Conservation (phyloP, 2,113 vertebrate species). For the Dolichotis patagonum region DNA sequence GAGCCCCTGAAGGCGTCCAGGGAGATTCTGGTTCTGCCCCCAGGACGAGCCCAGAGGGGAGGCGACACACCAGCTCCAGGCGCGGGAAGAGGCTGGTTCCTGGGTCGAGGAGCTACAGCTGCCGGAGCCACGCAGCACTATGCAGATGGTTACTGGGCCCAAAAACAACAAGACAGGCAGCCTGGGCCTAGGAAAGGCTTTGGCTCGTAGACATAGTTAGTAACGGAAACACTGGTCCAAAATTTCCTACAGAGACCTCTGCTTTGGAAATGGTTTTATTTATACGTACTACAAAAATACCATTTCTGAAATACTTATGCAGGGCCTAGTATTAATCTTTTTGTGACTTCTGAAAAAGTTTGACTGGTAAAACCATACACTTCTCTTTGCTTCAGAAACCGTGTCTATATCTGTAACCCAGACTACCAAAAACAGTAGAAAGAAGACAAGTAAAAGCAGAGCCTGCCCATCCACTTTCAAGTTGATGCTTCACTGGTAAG, state of each 20-base stretch:
- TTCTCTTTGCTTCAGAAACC: slow-evolving; percentile 47
- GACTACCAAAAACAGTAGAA: background rate
- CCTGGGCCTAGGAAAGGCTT: slow-evolving; percentile 71
- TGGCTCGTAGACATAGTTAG: slow-evolving; percentile 70
- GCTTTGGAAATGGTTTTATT: slow-evolving; percentile 74
- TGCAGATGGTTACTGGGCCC: background rate
- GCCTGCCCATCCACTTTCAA: background rate
- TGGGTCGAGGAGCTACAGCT: too few species aligned
- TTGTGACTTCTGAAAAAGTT: slow-evolving; percentile 73
- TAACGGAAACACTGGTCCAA: slow-evolving; percentile 71
- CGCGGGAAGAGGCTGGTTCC: background rate
- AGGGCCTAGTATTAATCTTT: slow-evolving; percentile 62
- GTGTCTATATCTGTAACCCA: slow-evolving; percentile 36
- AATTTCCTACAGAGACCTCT: slow-evolving; percentile 71
- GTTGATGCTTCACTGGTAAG: background rate
- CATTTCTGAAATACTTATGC: slow-evolving; percentile 71
- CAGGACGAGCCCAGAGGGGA: rapidly evolving
- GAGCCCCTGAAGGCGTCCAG: background rate
- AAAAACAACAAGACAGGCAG: slow-evolving; percentile 74
- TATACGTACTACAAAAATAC: slow-evolving; percentile 73
- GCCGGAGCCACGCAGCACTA: background rate
- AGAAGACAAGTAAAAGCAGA: background rate
- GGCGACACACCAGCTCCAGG: background rate
- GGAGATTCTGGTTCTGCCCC: background rate
- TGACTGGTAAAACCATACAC: slow-evolving; percentile 38